Evolutionary conservation across 2,888 invertebrate species (phyloP).

Genomic region (Elgonia sp.): DNA sequence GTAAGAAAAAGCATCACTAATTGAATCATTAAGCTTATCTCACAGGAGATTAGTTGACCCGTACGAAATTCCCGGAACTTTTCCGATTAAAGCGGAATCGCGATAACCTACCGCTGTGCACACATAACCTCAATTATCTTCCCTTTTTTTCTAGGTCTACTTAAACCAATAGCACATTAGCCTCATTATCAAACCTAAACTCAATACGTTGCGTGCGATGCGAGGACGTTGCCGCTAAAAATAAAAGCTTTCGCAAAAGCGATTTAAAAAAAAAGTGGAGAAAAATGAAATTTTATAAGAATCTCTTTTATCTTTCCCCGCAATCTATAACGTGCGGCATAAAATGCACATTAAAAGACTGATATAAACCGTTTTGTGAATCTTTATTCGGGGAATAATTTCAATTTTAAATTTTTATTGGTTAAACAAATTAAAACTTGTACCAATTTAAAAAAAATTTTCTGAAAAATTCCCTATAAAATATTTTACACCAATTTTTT

Average conservation of each 20-base stretch:
- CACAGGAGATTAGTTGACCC: conserved; percentile 26
- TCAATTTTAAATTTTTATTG: too few relatives aligned
- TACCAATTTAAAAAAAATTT: too few relatives aligned
- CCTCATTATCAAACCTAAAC: conserved; percentile 54
- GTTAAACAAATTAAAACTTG: too few relatives aligned
- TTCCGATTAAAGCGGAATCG: conserved; percentile 49
- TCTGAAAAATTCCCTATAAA: too few relatives aligned
- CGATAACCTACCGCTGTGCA: conserved; percentile 40
- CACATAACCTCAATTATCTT: conserved; percentile 58
- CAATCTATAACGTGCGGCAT: conserved; percentile 11
- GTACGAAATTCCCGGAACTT: conserved; percentile 41
- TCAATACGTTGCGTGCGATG: conserved; percentile 21
- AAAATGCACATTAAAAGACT: conserved; percentile 8
- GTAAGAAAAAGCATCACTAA: neutral
- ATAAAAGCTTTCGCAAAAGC: conserved; percentile 22
- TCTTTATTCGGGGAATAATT: conserved; percentile 4
- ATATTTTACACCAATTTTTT: too few relatives aligned
- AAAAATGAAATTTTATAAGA: conserved; percentile 7
- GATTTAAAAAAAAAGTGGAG: neutral
- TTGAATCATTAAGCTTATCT: conserved; percentile 45
- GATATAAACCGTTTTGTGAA: neutral
- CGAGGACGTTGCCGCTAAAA: conserved; percentile 29
- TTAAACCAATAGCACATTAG: conserved; percentile 38
- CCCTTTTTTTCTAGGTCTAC: conserved; percentile 38
- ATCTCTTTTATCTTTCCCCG: conserved; percentile 17